Evolutionary conservation across 1,140 invertebrate genomes (phyloP), one percentile per base, ranked within the genome.

Genomic region (Diabrotica undecimpunctata): DNA sequence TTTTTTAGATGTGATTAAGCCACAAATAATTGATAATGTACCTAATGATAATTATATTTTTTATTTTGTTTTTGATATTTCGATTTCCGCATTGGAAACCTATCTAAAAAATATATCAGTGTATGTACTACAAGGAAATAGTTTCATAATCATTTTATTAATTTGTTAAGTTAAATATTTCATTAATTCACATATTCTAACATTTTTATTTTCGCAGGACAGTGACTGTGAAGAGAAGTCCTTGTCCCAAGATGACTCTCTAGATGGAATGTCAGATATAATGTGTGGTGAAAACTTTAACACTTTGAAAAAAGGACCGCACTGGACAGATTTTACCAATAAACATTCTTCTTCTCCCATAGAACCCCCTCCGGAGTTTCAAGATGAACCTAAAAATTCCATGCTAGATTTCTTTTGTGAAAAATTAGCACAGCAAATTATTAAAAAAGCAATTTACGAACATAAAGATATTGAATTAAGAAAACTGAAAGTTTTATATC

Each of bases 221-320:
- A 88, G 86, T 72, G 87, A 88, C 70, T 85, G 85, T 72, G 87
- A 88, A 68, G 85, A 82, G 59, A 84, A 83, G 72, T 85, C 83
- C 35, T 68, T 88, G 25, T 87, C 85, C 6, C 86, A 87, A 75
- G 79, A 83, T 70, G 86, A 87, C 76, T 87, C 86, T 14, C 81
- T 87, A 68, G 85, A 86, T 79, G 82, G 82, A 62, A 87, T 86
- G 75, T 87, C 85, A 6, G 85, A 87, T 70, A 81, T 82, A 38
- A 90, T 90, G 83, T 88, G 88, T 70, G 86, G 87, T 36, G 89
- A 91, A 77, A 90, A 90, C 75, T 92, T 90, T 74, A 91, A 91
- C 74, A 92, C 90, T 7, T 80, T 92, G 61, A 92, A 91, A 72
- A 92, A 92, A 79, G 88, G 87, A 35, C 88, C 88, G 14, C 82